A percentile compares a stretch with the other conserved stretches of the same genome.
phyloP scores from a whole-genome alignment of 2,888 invertebrate species.

The Hydraecia micacea region DNA sequence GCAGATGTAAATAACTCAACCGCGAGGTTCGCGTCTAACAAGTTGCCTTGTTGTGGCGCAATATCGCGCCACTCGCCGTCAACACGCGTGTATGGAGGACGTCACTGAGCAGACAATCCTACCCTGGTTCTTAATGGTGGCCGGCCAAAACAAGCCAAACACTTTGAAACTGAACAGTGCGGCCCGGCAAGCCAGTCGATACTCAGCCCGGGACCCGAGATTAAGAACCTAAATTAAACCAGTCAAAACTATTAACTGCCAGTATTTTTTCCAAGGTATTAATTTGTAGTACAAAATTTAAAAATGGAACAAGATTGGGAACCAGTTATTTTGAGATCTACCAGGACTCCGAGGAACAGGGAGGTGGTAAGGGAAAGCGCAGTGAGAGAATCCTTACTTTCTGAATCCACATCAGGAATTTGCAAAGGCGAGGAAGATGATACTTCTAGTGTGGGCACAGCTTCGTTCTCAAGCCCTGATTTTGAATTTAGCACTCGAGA shows the following conservation, averaged over 20 bases:
- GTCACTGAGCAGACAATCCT: constrained; percentile 67
- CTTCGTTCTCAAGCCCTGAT: constrained; percentile 84
- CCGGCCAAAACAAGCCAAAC: constrained; percentile 88
- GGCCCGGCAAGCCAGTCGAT: constrained; percentile 88
- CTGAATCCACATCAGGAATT: constrained; percentile 88
- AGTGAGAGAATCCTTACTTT: constrained; percentile 83
- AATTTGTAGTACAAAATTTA: constrained; percentile 71
- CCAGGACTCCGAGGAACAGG: constrained; percentile 77
- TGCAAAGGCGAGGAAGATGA: constrained; percentile 86
- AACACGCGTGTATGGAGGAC: constrained; percentile 85
- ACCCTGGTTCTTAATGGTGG: constrained; percentile 90
- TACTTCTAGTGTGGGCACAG: constrained; percentile 77
- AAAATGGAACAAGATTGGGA: constrained; percentile 81
- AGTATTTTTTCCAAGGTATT: constrained; percentile 83
- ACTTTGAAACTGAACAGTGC: constrained; percentile 87
- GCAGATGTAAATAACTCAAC: constrained; percentile 62
- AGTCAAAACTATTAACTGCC: constrained; percentile 69
- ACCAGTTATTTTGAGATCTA: constrained; percentile 78
- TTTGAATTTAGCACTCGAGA: constrained; percentile 79
- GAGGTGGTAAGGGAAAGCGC: constrained; percentile 73
- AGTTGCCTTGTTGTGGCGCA: constrained; percentile 76
- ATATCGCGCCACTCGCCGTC: constrained; percentile 74
- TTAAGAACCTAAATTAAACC: constrained; percentile 88
- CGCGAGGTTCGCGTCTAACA: constrained; percentile 32
- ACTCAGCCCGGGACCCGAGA: constrained; percentile 90